phyloP scores from a whole-genome alignment of 2,113 vertebrate species.

The Paratilapia polleni region DNA sequence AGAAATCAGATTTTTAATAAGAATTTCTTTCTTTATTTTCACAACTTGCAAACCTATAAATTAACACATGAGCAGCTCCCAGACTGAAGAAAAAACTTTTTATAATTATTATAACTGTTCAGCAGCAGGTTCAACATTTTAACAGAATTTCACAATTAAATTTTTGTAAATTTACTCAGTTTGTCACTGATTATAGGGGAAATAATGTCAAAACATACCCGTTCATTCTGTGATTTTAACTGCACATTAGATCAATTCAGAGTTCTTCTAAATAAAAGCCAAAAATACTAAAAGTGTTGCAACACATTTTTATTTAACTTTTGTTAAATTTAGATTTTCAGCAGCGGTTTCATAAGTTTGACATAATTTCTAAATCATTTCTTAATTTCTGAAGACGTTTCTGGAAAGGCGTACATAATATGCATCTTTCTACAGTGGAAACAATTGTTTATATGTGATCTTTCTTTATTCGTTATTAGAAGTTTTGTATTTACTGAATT shows the following conservation, averaged over 20 bases:
- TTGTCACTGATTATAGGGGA: fast-evolving
- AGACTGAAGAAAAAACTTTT: fast-evolving
- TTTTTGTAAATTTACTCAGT: neutral
- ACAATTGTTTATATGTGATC: no score
- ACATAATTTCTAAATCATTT: no score
- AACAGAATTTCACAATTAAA: no score
- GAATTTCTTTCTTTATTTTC: no score
- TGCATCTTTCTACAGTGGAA: neutral
- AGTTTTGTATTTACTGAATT: no score
- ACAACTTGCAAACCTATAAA: neutral
- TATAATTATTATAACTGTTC: neutral
- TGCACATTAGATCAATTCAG: neutral
- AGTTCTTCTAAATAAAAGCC: neutral
- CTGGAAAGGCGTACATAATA: neutral
- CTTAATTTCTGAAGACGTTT: neutral
- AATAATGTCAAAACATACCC: no score
- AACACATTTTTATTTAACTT: no score
- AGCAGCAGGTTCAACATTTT: neutral
- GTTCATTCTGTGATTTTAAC: no score
- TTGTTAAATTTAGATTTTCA: no score
- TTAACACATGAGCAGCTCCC: neutral
- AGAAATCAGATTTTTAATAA: no score
- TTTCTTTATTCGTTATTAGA: neutral
- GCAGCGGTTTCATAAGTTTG: no score
- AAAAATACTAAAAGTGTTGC: no score